Evolutionary conservation across 2,797 vertebrate genomes (phyloP).

Genomic region (Cichlasoma orientale): DNA sequence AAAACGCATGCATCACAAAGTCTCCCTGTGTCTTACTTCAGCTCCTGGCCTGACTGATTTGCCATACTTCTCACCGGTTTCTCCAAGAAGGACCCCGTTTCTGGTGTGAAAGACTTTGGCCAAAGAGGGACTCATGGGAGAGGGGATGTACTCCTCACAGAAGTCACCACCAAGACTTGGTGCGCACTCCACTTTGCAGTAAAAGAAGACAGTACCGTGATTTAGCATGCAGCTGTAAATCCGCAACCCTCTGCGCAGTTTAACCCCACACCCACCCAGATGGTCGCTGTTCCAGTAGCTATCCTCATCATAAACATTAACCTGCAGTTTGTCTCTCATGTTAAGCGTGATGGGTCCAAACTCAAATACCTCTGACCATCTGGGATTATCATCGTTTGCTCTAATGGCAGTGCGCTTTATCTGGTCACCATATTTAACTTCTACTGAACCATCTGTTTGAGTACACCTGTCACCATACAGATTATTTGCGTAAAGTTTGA

Average conservation of each 20-base stretch:
- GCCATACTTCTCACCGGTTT: neutral
- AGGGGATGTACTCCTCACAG: slow-evolving; percentile 42
- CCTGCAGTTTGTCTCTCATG: neutral
- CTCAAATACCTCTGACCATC: slow-evolving; percentile 13
- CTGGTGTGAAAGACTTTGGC: neutral
- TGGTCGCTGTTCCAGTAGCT: slow-evolving; percentile 29
- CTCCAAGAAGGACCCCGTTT: neutral
- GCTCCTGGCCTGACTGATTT: neutral
- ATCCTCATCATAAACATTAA: slow-evolving; percentile 47
- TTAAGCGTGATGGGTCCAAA: slow-evolving; percentile 43
- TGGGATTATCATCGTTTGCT: slow-evolving; percentile 18
- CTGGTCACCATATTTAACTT: slow-evolving; percentile 5
- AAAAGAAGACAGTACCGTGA: slow-evolving; percentile 43
- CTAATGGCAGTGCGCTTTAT: slow-evolving; percentile 14
- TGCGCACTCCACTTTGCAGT: slow-evolving; percentile 38
- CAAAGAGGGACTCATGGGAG: neutral
- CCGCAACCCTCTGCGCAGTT: neutral
- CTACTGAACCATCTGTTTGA: slow-evolving; percentile 20
- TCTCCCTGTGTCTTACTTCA: no score
- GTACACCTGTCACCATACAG: neutral
- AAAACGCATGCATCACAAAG: no score
- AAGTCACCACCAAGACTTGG: slow-evolving; percentile 31
- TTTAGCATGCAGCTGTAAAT: slow-evolving; percentile 20
- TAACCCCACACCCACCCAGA: slow-evolving; percentile 11
- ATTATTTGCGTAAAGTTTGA: neutral